phyloP scores from a whole-genome alignment of 2,888 invertebrate genomes.

The Digitonthophagus gazella region DNA sequence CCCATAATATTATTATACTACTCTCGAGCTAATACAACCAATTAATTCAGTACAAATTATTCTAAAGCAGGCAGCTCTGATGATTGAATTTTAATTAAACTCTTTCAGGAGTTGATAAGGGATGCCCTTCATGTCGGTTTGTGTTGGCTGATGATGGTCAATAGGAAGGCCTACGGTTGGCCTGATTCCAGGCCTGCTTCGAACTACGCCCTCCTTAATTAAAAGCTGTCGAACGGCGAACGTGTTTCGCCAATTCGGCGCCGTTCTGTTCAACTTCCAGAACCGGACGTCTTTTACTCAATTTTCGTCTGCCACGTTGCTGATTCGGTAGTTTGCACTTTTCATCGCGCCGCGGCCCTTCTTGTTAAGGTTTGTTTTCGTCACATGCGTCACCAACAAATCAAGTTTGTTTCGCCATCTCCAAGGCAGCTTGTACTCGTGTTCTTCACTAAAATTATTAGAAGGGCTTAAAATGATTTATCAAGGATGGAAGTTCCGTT shows the following conservation, averaged over 20 bases:
- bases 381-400: not conserved
- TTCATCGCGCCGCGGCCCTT: too few species aligned
- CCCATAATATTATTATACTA: too few species aligned
- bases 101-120: not conserved
- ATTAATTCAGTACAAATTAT: not conserved
- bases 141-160: slow-evolving; percentile 9
- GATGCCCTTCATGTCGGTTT: slow-evolving; percentile 12
- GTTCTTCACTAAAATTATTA: not conserved
- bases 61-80: not conserved
- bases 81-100: slow-evolving; percentile 12
- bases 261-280: not conserved
- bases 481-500: too few species aligned
- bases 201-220: slow-evolving; percentile 6
- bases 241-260: slow-evolving; percentile 3
- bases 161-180: slow-evolving; percentile 5
- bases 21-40: too few species aligned
- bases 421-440: too few species aligned
- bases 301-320: not conserved
- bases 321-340: not conserved
- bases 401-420: not conserved
- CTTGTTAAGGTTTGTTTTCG: too few species aligned
- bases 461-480: not conserved
- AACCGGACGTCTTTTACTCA: not conserved
- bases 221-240: slow-evolving; percentile 12
- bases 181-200: slow-evolving; percentile 6